Base-by-base conservation (phyloP, 2,113 vertebrate species). In the Motacilla alba region DNA sequence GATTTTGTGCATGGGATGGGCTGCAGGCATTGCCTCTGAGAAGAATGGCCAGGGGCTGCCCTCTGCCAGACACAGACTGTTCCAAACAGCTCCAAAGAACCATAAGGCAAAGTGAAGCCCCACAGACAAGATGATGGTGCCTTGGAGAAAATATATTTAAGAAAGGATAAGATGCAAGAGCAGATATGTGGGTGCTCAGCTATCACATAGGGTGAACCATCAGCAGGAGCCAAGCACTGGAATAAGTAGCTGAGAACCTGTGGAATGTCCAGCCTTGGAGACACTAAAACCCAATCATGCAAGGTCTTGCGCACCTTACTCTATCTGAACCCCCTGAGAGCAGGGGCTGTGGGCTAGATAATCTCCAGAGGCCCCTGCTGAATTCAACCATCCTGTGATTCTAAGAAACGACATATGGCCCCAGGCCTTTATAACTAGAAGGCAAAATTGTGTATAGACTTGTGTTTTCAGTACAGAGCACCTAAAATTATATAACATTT, bases 41-140 rank as follows among this genome's bases (percentile, higher is more conserved):
- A 50, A 70, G 5, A 70, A 13, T 5, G 4, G 4, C 3, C 22
- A 37, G 22, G 7, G 16, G 3, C 49, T 70, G 22, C 9, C 19
- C 9, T 72, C 10, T 50, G 20, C 50, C 28, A 49, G 16, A 37
- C 23, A 44, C 27, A 50, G 19, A 5, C 11, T 14, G 13, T 13
- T 78, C 37, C 33, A 50, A 39, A 50, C 13, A 4, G 4, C 22
- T 83, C 10, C 26, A 39, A 16, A 9, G 4, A 8, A 5, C 8
- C 1, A 0, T 18, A 74, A 31, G 19, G 23, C 11, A 33, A 3
- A 1, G 22, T 13, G 43, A 19, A 66, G 6, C 5, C 13, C 3
- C 6, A 31, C 19, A 46, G 31, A 7, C 18, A 50, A 19, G 13
- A 44, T 15, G 17, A 26, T 33, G 19, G 3, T 31, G 3, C 8